Evolutionary conservation across 1,140 invertebrate species (phyloP).

Genomic region (Spodoptera frugiperda): DNA sequence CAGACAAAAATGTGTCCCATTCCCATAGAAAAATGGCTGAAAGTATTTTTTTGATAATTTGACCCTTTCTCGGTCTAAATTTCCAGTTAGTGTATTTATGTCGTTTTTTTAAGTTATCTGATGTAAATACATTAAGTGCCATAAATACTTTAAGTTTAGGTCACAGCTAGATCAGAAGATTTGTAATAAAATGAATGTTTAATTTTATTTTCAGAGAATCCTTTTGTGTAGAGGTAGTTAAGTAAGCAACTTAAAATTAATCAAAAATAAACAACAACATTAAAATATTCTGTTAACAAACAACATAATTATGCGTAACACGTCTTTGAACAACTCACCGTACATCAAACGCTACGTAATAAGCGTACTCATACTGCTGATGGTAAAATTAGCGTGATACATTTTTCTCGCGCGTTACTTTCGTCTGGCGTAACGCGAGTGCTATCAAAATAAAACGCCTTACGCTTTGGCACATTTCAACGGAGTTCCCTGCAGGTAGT

Average conservation of each 20-base stretch:
- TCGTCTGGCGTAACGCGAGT: constrained; percentile 44
- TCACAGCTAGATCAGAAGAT: too few relatives aligned
- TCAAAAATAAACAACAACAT: too few relatives aligned
- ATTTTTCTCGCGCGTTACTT: constrained; percentile 41
- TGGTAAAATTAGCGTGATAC: constrained; percentile 35
- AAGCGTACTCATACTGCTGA: constrained; percentile 25
- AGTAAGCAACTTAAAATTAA: too few relatives aligned
- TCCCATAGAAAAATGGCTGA: constrained; percentile 49
- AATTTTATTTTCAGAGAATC: too few relatives aligned
- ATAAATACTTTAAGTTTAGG: too few relatives aligned
- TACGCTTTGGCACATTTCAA: constrained; percentile 70
- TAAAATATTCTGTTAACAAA: too few relatives aligned
- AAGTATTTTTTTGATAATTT: constrained; percentile 51
- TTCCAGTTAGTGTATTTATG: constrained; percentile 56
- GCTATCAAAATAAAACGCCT: constrained; percentile 68
- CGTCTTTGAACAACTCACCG: background rate
- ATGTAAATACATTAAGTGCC: too few relatives aligned
- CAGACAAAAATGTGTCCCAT: constrained; percentile 53
- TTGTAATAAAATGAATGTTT: too few relatives aligned
- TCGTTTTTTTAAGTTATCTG: constrained; percentile 49
- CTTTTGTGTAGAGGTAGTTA: too few relatives aligned
- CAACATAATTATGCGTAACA: too few relatives aligned
- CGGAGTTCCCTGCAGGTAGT: constrained; percentile 69
- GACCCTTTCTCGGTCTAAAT: constrained; percentile 56
- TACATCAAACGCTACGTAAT: constrained; percentile 42